Base-by-base conservation (phyloP, 2,113 vertebrate genomes). In the Cyprinodon brontotheroides region DNA sequence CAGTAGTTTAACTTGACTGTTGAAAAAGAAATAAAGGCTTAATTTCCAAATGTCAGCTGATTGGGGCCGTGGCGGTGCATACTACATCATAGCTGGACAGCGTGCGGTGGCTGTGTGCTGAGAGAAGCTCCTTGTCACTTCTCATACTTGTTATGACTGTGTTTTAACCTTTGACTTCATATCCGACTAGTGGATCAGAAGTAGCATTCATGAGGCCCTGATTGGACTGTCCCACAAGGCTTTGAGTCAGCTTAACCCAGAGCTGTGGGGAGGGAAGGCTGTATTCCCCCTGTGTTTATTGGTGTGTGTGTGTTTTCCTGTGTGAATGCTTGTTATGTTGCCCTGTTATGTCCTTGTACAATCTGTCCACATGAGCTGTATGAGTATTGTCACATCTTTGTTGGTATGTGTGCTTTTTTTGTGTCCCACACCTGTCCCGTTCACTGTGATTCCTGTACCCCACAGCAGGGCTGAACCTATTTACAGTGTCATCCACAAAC, bases 401-500 rank as follows among this genome's bases (percentile, higher is more conserved):
- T 91, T 72, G 77, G 86, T 90, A 77, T 87, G 78, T 88, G 74
- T 89, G 89, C 87, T 90, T 81, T 92, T 67, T 90, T 70, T 90
- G 75, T 94, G 87, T 93, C 89, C 89, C 88, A 76, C 90, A 90
- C 87, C 89, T 91, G 90, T 91, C 88, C 91, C 89, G 66, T 93
- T 94, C 90, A 94, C 93, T 94, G 91, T 95, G 91, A 93, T 94
- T 92, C 92, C 92, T 95, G 93, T 94, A 92, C 92, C 92, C 90
- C 90, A 92, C 86, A 93, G 91, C 93, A 93, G 93, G 88, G 91
- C 91, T 90, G 91, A 95, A 78, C 93, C 94, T 91, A 93, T 95
- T 93, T 95, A 95, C 94, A 94, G 93, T 93, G 93, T 91, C 93
- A 93, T 95, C 93, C 91, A 94, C 94, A 95, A 94, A 93, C 92